Base-by-base conservation (phyloP, 2,113 vertebrate genomes). In the Petroica traversi region DNA sequence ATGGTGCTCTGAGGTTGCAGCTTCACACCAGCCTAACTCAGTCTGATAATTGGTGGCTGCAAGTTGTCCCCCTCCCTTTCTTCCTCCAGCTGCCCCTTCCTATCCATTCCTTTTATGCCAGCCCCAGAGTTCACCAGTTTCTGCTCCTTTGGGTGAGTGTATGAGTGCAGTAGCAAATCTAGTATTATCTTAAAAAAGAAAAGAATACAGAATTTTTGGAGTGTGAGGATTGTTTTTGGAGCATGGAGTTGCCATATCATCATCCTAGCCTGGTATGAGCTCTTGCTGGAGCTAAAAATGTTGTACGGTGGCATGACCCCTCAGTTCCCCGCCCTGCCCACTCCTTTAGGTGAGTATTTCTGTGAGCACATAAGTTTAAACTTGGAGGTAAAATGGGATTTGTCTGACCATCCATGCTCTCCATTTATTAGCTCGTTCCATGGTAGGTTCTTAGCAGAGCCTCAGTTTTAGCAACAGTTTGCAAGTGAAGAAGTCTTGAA, bases 251-350 rank as follows among this genome's bases (percentile, higher is more conserved):
- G 7, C 15, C 43, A 28, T 66, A 4, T 8, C 19, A 25, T 45
- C 23, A 46, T 18, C 29, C 54, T 23, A n/a, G 10, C 25, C 14
- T 45, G 38, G 12, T 28, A 18, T 15, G 38, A 68, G 28, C 8
- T 18, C 0, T 0, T 25, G 15, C 8, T 54, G 29, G 67, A 59
- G 18, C 4, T 76, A 3, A 67, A 11, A 63, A 19, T 2, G 3
- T 58, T 24, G 19, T 11, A 38, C 26, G 10, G 8, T 43, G 48
- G 2, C 31, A 36, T 6, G 4, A 29, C 7, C 13, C 43, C 80
- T 18, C 58, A 48, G 4, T 43, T 77, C 22, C 41, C 29, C 52
- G 24, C n/a, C 41, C 28, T 49, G 19, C 6, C 19, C 8, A 3
- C 7, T 68, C 25, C 31, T 33, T 49, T 33, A n/a, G 4, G 11